Evolutionary conservation across 1,140 invertebrate species (phyloP), one percentile per base, ranked within the genome.

Genomic region (Polyergus mexicanus): DNA sequence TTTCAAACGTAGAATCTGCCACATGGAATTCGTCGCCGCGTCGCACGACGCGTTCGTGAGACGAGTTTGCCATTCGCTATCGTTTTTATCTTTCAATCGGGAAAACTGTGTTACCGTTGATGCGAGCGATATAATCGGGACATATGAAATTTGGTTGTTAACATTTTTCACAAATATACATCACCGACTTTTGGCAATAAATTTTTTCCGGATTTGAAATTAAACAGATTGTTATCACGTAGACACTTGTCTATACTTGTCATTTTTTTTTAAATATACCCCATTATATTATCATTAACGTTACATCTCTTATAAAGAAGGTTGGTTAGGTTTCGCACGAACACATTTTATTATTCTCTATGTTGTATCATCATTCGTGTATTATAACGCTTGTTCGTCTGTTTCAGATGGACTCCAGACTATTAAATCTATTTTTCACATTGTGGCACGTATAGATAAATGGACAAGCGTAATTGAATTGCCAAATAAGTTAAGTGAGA

Each of bases 1-100:
- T 47, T 16, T 0, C 44, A 86, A 90, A 89, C 86, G 88, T 81
- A 72, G 71, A 72, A 68, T 86, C 63, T 44, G 13, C 44, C 66
- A n/a, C 22, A 16, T 3, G 13, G 44, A 58, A 38, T 78, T 54
- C 25, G 74, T 90, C 74, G 83, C 88, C 62, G 86, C 77, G 84
- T 63, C 44, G 28, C 56, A 11, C 19, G n/a, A n/a, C n/a, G n/a
- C n/a, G 4, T 10, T 22, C 8, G 8, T 2, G n/a, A 58, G 3
- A 22, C 22, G 11, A 7, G 11, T 19, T 54, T 25, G 8, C 19
- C 7, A 11, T 56, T 7, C n/a, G 11, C 8, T 19, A 5, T 41
- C 54, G 19, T 41, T 41, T 41, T 56, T 13, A 7, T 3, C 16
- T 56, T 25, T 58, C 8, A 13, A 63, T 25, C 6, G 56, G 13